A percentile compares a stretch with the other conserved stretches of the same genome.
Conservation (phyloP, 2,888 invertebrate genomes). For the Aphodius sticticus region DNA sequence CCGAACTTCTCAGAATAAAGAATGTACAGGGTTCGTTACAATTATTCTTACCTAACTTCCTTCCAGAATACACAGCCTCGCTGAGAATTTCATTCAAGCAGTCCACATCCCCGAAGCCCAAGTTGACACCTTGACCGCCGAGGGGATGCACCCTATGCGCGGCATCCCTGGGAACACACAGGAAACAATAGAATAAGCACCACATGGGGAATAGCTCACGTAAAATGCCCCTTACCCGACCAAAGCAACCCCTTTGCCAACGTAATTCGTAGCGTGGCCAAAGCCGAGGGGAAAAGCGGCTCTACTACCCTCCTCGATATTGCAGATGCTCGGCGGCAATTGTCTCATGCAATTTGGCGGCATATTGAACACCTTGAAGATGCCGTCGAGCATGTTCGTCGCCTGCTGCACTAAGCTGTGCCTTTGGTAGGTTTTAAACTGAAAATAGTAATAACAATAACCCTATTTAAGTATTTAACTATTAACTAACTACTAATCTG, state of each 20-base stretch:
- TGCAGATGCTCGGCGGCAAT: constrained; percentile 72
- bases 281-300: constrained; percentile 94
- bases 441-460: constrained; percentile 29
- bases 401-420: constrained; percentile 64
- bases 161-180: constrained; percentile 71
- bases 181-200: constrained; percentile 28
- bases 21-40: too few species aligned
- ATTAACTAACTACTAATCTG: neutral
- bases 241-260: constrained; percentile 80
- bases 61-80: constrained; percentile 76
- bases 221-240: constrained; percentile 73
- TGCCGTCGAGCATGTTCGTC: constrained; percentile 63
- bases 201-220: neutral
- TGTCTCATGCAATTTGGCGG: constrained; percentile 55
- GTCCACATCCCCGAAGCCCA: constrained; percentile 93
- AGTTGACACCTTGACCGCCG: constrained; percentile 97
- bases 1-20: too few species aligned
- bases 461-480: constrained; percentile 7
- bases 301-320: constrained; percentile 69
- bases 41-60: constrained; percentile 68
- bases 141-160: constrained; percentile 94
- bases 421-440: constrained; percentile 71
- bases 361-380: constrained; percentile 58
- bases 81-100: constrained; percentile 76
- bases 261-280: constrained; percentile 88